Evolutionary conservation across 2,113 vertebrate genomes (phyloP).

Genomic region (Lophochroa leadbeateri): DNA sequence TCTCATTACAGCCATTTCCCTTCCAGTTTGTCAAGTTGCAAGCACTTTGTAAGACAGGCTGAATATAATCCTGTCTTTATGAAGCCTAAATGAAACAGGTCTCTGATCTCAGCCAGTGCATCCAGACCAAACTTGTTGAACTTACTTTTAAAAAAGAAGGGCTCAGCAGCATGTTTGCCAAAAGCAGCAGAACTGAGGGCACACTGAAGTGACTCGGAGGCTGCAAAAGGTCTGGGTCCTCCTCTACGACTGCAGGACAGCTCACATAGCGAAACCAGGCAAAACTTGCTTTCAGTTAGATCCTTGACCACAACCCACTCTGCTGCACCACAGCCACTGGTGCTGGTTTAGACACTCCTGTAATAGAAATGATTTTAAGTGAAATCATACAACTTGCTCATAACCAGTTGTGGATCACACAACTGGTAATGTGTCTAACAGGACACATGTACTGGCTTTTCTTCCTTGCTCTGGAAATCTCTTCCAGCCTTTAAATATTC

Average conservation of each 20-base stretch:
- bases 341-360: not conserved
- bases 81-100: not conserved
- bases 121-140: not conserved
- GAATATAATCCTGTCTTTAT: not conserved
- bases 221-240: not conserved
- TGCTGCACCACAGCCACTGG: not conserved
- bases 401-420: not conserved
- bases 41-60: not conserved
- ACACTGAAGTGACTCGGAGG: not conserved
- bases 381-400: not conserved
- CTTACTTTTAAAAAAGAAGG: not conserved
- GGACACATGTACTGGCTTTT: not conserved
- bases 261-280: not conserved
- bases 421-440: not conserved
- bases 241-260: not conserved
- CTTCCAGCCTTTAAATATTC: not conserved
- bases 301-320: accelerated
- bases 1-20: not conserved
- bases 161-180: not conserved
- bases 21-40: not conserved
- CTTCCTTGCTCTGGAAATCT: not conserved
- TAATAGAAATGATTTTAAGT: not conserved
- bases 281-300: not conserved
- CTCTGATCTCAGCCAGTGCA: not conserved
- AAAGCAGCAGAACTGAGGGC: not conserved